Evolutionary conservation across 2,797 vertebrate genomes (phyloP), one percentile per base, ranked within the genome.

Genomic region (Limosa lapponica): DNA sequence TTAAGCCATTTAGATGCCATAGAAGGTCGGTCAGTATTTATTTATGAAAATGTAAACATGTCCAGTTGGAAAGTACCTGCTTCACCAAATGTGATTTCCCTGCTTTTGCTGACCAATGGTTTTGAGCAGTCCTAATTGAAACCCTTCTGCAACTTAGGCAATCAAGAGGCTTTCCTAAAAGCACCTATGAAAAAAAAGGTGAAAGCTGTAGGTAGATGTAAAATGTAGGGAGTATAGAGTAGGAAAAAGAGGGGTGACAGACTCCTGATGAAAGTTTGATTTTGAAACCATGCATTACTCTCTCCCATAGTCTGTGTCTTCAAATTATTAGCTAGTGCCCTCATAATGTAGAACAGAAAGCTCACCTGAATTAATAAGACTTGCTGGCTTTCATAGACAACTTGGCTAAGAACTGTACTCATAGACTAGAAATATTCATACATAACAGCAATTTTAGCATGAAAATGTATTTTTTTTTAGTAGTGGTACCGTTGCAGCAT

Each of bases 231-330:
- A 46, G 4, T 23, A 12, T 13, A 23, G 25, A 46, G 24, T 27
- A 71, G 41, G 22, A 46, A 61, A 69, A 78, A 89, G 54, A 74
- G 67, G 3, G 0, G 3, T 51, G 34, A 44, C n/a, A 72, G 32
- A 34, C 23, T 87, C 11, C 37, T 66, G 52, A 39, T 8, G 84
- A 48, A 49, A 80, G 17, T 49, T 93, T 54, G 28, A 11, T 93
- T 86, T 94, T 86, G 88, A 94, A 96, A 69, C 36, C 32, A n/a
- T 39, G 23, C 37, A 46, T 23, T 83, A 5, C 43, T 79, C 10
- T 74, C 69, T 97, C 51, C 44, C 41, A 32, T 71, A 81, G 59
- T 58, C 70, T n/a, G 54, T 87, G n/a, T 91, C 37, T 90, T 94
- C 19, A 55, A 51, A 46, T 59, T 24, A 46, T 48, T 80, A 83